These are phyloP conservation scores for Nemotelus nigrinus DNA, from an alignment of 2,888 invertebrate genomes.

Conservation along the genomic window DNA sequence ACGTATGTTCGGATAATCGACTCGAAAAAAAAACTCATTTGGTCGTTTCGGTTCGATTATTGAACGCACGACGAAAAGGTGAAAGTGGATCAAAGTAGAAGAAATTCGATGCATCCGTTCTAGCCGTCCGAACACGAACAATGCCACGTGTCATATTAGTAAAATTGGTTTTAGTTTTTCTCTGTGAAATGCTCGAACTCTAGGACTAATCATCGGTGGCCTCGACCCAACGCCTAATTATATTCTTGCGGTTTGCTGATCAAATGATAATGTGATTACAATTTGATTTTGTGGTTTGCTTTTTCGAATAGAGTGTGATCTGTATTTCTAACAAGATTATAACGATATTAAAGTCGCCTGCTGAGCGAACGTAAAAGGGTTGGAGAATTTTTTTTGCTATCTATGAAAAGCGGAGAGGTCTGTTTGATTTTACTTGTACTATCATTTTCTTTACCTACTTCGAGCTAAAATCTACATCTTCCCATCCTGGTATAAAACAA, in stretches of 20 bases:
- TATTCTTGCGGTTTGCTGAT: constrained; percentile 41
- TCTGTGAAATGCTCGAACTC: neutral
- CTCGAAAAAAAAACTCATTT: constrained; percentile 11
- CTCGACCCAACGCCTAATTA: constrained; percentile 33
- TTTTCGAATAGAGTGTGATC: too few relatives aligned
- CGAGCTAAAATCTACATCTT: too few relatives aligned
- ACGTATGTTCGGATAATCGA: constrained; percentile 7
- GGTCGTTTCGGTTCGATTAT: neutral
- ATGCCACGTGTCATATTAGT: constrained; percentile 30
- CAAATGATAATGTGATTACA: constrained; percentile 31
- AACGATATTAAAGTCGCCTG: too few relatives aligned
- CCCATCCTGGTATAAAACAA: neutral
- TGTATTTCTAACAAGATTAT: too few relatives aligned
- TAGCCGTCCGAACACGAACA: neutral
- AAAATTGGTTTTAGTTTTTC: constrained; percentile 26
- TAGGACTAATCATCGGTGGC: constrained; percentile 1
- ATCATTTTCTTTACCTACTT: too few relatives aligned
- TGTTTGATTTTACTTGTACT: too few relatives aligned
- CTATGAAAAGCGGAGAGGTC: too few relatives aligned
- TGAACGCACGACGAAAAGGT: neutral
- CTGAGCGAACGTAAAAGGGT: too few relatives aligned
- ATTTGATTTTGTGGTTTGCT: neutral
- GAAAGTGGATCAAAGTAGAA: neutral
- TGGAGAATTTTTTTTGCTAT: too few relatives aligned
- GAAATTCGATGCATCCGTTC: neutral